Base-by-base conservation (phyloP, 2,888 invertebrate species). In the Chrysina gloriosa region DNA sequence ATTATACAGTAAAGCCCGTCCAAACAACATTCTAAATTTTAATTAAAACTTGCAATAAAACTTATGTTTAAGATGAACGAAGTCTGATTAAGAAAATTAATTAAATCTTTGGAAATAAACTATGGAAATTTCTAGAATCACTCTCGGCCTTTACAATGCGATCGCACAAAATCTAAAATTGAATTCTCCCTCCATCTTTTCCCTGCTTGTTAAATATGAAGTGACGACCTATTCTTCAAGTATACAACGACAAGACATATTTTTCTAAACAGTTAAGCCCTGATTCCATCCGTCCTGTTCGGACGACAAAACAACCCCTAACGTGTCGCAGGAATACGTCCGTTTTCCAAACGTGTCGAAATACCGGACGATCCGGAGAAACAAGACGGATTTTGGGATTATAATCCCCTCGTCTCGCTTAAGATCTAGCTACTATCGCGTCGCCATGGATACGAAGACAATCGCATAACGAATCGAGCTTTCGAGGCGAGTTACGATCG, bases 361-460 rank as follows among this genome's bases (percentile, higher is more conserved):
- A 11, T n/a, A 36, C 36, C 4, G 11, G n/a, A n/a, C n/a, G 36
- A 36, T 36, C 36, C 58, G 58, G n/a, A 31, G 5, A 36, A 58
- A 34, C 6, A 58, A 58, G 58, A 58, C 39, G 58, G 58, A 58
- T 58, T 58, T 58, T 34, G 14, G 21, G 58, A 58, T 36, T 36
- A 58, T 58, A 58, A 58, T 58, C 58, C 39, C 58, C 34, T 39
- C 36, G 14, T 4, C 14, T n/a, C 11, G 36, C 14, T 36, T 14
- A 36, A 36, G n/a, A 36, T 14, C 36, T 4, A 36, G 14, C 36
- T 0, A 14, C n/a, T 11, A 36, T 36, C 36, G 36, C 42, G 3
- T 42, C 16, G 42, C 42, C 14, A 16, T 16, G 42, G 16, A 42
- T 42, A 50, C 50, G 19, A 50, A 27, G 50, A 14, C 50, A 27